Conservation (phyloP, 2,797 vertebrate genomes). For the Bradypodion pumilum region DNA sequence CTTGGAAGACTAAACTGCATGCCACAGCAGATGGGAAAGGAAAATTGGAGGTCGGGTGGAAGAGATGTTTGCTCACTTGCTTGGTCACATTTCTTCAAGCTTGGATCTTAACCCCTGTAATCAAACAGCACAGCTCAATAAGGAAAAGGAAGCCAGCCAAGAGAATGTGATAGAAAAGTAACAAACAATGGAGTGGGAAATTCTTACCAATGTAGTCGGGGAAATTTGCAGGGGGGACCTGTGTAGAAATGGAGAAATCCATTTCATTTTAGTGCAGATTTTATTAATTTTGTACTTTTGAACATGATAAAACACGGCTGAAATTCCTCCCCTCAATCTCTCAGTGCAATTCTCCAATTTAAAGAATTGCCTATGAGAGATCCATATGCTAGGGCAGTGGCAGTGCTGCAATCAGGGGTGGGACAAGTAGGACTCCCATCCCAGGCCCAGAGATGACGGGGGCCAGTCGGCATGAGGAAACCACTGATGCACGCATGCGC, state of each 20-base stretch:
- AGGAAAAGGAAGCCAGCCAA: background rate
- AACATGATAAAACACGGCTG: background rate
- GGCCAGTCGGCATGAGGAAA: too few relatives aligned
- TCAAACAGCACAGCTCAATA: slow-evolving; percentile 25
- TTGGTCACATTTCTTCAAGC: slow-evolving; percentile 28
- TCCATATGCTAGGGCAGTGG: too few relatives aligned
- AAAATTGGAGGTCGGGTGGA: slow-evolving; percentile 46
- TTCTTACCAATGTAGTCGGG: too few relatives aligned
- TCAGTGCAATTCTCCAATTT: background rate
- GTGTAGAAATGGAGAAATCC: background rate
- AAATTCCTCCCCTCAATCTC: background rate
- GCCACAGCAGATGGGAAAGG: slow-evolving; percentile 11
- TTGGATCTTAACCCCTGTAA: slow-evolving; percentile 21
- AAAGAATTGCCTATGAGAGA: background rate
- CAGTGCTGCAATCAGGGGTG: too few relatives aligned
- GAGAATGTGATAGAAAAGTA: background rate
- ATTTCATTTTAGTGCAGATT: background rate
- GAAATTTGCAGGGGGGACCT: background rate
- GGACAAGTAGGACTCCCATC: too few relatives aligned
- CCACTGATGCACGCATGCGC: too few relatives aligned
- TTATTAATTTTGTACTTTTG: background rate
- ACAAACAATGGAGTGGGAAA: background rate
- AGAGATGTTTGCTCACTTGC: slow-evolving; percentile 10
- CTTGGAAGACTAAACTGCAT: slow-evolving; percentile 25
- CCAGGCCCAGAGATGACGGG: too few relatives aligned